Base-by-base conservation (phyloP, 2,888 invertebrate genomes). In the Hyles lineata region DNA sequence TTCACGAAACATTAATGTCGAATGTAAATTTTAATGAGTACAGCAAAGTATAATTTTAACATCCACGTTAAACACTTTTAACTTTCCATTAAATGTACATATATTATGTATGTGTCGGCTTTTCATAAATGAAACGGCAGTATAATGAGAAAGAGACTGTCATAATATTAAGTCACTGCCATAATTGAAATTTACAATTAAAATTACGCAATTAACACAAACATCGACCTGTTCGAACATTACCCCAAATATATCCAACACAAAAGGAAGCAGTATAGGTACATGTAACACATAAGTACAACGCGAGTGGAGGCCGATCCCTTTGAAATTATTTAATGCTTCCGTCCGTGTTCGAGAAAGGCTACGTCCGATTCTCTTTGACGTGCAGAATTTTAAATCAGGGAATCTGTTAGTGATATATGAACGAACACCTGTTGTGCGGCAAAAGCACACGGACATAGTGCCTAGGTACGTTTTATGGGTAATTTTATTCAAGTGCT, bases 311-410 rank as follows among this genome's bases (percentile, higher is more conserved):
- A 2, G 35, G 35, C 21, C 11, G 43, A 43, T 43, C 17, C 50
- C 43, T 67, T 67, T 50, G 17, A 50, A 67, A 67, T 67, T 67
- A 50, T 67, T 67, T 21, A 50, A 5, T 17, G 17, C 21, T 67
- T 67, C 23, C 43, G 21, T 67, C 23, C 5, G n/a, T 32, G 63
- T 21, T 43, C 50, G 23, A 43, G 67, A 67, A 67, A 67, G 15
- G 67, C 50, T 67, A 67, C 19, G 23, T 23, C 50, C 67, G 43
- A 23, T 50, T 23, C 50, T 50, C 50, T 43, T 67, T 67, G 50
- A 67, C 23, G 17, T 50, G 23, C 6, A 67, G 67, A 50, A 17
- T 67, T 50, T 50, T 67, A 50, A 50, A 67, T 50, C 23, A 50
- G 23, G 11, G 21, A 67, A 23, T 67, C 43, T 11, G 7, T 15